These are phyloP conservation scores for Phortica okadai DNA, from an alignment of 2,888 invertebrate genomes.

Conservation along the genomic window DNA sequence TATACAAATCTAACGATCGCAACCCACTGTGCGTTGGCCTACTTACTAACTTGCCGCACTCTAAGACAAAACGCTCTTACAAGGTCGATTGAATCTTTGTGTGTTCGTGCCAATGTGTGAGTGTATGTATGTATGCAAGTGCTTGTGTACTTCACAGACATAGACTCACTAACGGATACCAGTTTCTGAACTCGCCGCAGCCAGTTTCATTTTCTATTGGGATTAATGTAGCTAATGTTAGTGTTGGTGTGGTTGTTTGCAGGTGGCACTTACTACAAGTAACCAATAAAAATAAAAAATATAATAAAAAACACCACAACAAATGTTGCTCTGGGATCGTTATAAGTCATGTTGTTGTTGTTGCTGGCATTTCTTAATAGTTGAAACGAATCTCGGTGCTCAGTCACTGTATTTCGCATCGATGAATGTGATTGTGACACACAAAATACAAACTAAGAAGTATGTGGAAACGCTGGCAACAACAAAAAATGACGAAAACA, in stretches of 20 bases:
- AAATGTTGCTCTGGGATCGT: slow-evolving; percentile 29
- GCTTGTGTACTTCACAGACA: background rate
- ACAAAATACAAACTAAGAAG: slow-evolving; percentile 68
- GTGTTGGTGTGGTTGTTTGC: slow-evolving; percentile 22
- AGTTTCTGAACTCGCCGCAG: slow-evolving; percentile 70
- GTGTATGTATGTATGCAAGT: slow-evolving; percentile 46
- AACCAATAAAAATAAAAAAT: slow-evolving; percentile 13
- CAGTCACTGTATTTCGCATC: slow-evolving; percentile 52
- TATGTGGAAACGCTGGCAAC: slow-evolving; percentile 60
- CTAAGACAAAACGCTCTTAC: slow-evolving; percentile 71
- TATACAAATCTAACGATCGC: background rate
- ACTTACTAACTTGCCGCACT: slow-evolving; percentile 61
- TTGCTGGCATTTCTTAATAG: slow-evolving; percentile 45
- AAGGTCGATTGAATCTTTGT: slow-evolving; percentile 64
- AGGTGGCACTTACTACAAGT: slow-evolving; percentile 33
- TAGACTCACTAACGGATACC: slow-evolving; percentile 56
- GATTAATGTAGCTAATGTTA: slow-evolving; percentile 59
- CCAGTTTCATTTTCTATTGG: slow-evolving; percentile 70
- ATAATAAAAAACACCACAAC: background rate
- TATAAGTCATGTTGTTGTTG: slow-evolving; percentile 33
- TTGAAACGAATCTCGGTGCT: slow-evolving; percentile 26
- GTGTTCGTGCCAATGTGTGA: slow-evolving; percentile 40
- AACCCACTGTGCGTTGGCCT: slow-evolving; percentile 59
- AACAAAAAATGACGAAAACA: slow-evolving; percentile 56
- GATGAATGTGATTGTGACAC: slow-evolving; percentile 61